A percentile compares a stretch with the other conserved stretches of the same genome.
phyloP scores from a whole-genome alignment of 2,797 vertebrate genomes.

The Pteronotus mesoamericanus region DNA sequence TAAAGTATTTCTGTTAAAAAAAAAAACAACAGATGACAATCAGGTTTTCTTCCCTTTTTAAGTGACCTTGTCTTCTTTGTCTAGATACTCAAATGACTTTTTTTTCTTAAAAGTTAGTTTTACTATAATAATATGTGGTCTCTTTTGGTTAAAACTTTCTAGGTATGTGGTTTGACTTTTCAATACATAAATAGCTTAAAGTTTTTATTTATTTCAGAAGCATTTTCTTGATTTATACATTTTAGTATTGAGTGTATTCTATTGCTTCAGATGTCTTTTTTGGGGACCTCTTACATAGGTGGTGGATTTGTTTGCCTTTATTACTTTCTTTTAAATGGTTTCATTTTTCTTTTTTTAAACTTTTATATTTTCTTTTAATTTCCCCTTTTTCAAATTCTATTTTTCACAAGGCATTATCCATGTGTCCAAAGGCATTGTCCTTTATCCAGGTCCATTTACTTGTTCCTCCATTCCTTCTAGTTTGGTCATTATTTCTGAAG shows the following conservation, averaged over 20 bases:
- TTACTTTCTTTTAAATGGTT: conserved; percentile 26
- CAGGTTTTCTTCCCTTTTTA: conserved; percentile 9
- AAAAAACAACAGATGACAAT: neutral
- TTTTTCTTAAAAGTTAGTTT: neutral
- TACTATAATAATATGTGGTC: neutral
- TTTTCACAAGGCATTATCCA: neutral
- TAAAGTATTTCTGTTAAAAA: neutral
- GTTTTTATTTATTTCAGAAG: neutral
- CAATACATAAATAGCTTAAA: neutral
- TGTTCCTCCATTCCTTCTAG: neutral
- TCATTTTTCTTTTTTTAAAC: neutral
- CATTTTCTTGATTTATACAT: neutral
- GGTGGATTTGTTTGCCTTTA: neutral
- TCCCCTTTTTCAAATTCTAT: neutral
- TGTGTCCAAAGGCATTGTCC: neutral
- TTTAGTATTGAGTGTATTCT: neutral
- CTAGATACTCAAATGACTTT: neutral
- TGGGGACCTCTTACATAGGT: neutral
- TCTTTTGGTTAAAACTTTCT: conserved; percentile 6
- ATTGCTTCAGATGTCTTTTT: neutral
- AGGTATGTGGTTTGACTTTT: neutral
- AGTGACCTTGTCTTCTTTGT: conserved; percentile 29
- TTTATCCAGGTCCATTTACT: neutral
- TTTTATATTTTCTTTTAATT: conserved; percentile 11
- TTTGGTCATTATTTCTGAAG: conserved; percentile 23